A percentile compares a stretch with the other conserved stretches of the same genome.
Evolutionary conservation across 2,113 vertebrate genomes (phyloP).

Genomic region (Lamprotornis superbus): DNA sequence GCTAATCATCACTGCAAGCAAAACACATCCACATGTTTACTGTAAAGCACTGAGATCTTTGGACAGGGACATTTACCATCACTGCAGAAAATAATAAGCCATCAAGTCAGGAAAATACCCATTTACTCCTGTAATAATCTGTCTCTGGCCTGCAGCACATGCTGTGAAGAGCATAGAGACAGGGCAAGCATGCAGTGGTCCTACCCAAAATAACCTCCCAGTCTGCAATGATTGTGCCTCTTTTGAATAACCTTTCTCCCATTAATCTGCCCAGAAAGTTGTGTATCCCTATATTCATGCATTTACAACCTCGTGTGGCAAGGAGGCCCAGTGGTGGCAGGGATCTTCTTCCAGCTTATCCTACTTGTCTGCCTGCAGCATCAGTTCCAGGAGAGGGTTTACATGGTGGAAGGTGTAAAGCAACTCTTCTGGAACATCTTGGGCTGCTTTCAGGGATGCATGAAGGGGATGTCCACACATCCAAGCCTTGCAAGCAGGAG

Average conservation of each 20-base stretch:
- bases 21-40: conserved; percentile 27
- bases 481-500: not conserved
- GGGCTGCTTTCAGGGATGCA: not conserved
- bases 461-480: not conserved
- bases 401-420: fast-evolving
- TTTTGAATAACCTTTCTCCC: not conserved
- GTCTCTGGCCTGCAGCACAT: not conserved
- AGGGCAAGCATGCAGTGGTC: not conserved
- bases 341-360: not conserved
- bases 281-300: not conserved
- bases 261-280: not conserved
- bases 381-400: not conserved
- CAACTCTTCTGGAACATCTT: not conserved
- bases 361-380: not conserved
- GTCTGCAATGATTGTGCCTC: not conserved
- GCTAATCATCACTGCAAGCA: not conserved
- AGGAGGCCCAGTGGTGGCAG: not conserved
- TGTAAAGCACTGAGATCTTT: not conserved
- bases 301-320: not conserved
- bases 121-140: not conserved
- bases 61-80: not conserved
- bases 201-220: not conserved
- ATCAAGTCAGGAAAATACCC: not conserved
- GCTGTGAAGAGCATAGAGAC: not conserved
- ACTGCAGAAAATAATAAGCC: not conserved